Percentiles rank a stretch among this genome's conserved stretches.
These are phyloP conservation scores for Hucho hucho DNA, from an alignment of 2,113 vertebrate genomes.

Conservation along the genomic window DNA sequence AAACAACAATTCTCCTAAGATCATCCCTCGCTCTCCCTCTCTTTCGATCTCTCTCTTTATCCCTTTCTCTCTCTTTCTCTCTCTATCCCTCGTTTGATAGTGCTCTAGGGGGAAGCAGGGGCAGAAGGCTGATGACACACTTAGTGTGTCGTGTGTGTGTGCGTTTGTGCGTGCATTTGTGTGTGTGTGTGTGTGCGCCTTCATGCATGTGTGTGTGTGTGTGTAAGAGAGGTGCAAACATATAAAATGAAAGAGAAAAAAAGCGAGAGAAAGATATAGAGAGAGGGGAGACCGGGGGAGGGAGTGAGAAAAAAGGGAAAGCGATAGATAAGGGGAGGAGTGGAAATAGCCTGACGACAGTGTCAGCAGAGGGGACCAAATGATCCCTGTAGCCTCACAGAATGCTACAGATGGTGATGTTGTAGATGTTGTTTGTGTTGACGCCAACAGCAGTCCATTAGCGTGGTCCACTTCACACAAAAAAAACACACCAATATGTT, in stretches of 20 bases:
- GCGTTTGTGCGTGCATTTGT: not conserved
- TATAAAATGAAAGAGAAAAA: not conserved
- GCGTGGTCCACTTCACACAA: not conserved
- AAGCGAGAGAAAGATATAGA: not conserved
- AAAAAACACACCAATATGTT: not conserved
- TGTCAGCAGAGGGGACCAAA: not conserved
- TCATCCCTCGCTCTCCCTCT: constrained; percentile 9
- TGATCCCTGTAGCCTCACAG: not conserved
- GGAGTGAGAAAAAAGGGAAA: not conserved
- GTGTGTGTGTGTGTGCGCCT: constrained; percentile 10
- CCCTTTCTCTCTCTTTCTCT: constrained; percentile 4
- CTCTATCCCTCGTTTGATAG: not conserved
- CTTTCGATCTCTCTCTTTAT: not conserved
- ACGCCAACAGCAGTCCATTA: constrained; percentile 17
- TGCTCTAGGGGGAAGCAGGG: not conserved
- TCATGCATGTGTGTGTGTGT: constrained; percentile 1
- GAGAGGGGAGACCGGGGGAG: not conserved
- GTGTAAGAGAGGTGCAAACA: not conserved
- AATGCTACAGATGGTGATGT: not conserved
- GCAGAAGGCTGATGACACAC: constrained; percentile 1
- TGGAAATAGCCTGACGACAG: not conserved
- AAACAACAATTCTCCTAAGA: constrained; percentile 41
- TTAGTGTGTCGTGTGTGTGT: constrained; percentile 50
- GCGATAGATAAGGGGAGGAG: not conserved
- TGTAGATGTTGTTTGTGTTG: not conserved